phyloP scores from a whole-genome alignment of 2,797 vertebrate genomes.

The Natrix natrix region DNA sequence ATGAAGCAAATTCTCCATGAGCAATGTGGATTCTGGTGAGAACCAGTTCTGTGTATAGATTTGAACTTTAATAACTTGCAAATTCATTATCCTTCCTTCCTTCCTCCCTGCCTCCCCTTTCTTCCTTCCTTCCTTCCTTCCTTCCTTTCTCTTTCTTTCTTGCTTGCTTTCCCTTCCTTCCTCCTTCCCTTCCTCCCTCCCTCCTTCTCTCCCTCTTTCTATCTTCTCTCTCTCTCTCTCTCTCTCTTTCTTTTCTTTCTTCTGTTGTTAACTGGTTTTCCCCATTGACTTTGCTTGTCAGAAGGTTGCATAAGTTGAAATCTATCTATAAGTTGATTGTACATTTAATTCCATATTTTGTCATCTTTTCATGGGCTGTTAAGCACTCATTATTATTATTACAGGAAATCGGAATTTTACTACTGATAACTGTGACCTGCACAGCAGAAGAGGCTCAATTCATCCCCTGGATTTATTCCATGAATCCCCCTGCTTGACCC shows the following conservation, averaged over 20 bases:
- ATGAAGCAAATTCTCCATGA: neutral
- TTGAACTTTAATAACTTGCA: neutral
- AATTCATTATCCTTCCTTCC: neutral
- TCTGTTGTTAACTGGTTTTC: neutral
- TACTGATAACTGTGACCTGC: fast-evolving
- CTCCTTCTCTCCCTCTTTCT: no score
- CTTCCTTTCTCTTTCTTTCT: no score
- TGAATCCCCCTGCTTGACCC: fast-evolving
- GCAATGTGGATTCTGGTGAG: neutral
- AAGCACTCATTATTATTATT: slow-evolving; percentile 52
- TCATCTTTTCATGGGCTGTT: slow-evolving; percentile 53
- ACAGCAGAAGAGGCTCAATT: neutral
- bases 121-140: fast-evolving
- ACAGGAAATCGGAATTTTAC: neutral
- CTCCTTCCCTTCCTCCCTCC: no score
- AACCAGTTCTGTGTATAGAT: neutral
- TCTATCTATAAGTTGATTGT: slow-evolving; percentile 31
- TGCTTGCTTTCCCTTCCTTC: no score
- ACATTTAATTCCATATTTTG: slow-evolving; percentile 57
- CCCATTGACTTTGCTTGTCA: neutral
- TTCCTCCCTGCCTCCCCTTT: no score
- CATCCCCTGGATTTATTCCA: neutral
- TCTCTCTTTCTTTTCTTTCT: no score
- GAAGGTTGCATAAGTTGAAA: neutral
- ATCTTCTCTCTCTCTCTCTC: no score